Base-by-base conservation (phyloP, 2,888 invertebrate genomes). In the Pterostichus madidus region DNA sequence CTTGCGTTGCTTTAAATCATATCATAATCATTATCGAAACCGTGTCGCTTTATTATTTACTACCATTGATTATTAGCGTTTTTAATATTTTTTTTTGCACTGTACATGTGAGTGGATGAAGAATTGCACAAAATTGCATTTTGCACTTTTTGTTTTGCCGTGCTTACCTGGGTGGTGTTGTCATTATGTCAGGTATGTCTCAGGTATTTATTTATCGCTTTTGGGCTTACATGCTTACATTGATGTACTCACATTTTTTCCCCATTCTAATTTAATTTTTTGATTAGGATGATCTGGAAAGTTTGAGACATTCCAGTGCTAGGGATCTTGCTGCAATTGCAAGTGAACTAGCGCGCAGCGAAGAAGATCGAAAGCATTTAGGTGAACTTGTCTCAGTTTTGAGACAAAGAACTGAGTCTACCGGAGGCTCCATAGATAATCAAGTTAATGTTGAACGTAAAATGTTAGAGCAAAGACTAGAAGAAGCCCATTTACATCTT, bases 401-500 rank as follows among this genome's bases (percentile, higher is more conserved):
- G 89, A 93, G 89, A 86, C 92, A 86, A 88, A 90, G 89, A 6
- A 85, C 88, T 49, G 91, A 86, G 88, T 91, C 87, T 88, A 92
- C 88, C 88, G 91, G 84, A 86, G 90, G 86, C 77, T 90, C 84
- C 87, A 90, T 90, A 0, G 92, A 92, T 83, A 93, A 94, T 85
- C 91, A 92, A 85, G 89, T 93, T 0, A 89, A 92, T 85, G 91
- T 92, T n/a, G 94, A 94, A 86, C 90, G 94, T 77, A 92, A 92
- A 84, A 88, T 95, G 31, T 90, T 97, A 39, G 95, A 96, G 85
- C 93, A 96, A 84, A 94, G 96, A 86, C 89, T 97, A 83, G 95
- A 96, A 86, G 97, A 97, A 87, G 94, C 96, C 0, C 95, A 97
- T 88, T 92, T 97, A 87, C 97, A 97, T 89, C 90, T 97, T 44